Evolutionary conservation across 2,888 invertebrate genomes (phyloP).

Genomic region (Drosophila glabriapex): DNA sequence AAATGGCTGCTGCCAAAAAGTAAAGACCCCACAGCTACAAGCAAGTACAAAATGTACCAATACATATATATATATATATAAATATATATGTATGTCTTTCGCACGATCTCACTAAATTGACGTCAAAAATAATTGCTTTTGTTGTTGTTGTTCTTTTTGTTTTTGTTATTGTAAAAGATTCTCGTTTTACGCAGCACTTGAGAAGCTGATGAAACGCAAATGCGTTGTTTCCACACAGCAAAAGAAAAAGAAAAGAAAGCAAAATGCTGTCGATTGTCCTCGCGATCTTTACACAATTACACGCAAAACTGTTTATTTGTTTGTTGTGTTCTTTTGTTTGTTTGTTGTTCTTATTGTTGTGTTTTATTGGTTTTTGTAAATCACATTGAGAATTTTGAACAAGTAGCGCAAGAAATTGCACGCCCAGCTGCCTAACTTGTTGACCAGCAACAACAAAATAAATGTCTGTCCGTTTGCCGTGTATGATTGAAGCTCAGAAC

Average conservation of each 20-base stretch:
- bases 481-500: constrained; percentile 74
- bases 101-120: constrained; percentile 30
- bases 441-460: constrained; percentile 70
- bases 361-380: background rate
- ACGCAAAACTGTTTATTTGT: background rate
- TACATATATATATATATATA: background rate
- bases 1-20: constrained; percentile 22
- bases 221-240: constrained; percentile 21
- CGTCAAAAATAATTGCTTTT: constrained; percentile 44
- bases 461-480: constrained; percentile 43
- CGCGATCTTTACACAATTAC: background rate
- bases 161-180: constrained; percentile 5
- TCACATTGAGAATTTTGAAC: constrained; percentile 7
- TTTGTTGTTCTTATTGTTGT: background rate
- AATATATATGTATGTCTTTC: constrained; percentile 7
- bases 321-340: background rate
- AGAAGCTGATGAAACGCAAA: constrained; percentile 31
- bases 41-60: background rate
- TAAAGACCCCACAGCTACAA: background rate
- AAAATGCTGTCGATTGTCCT: background rate
- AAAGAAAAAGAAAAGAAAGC: background rate
- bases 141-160: constrained; percentile 1
- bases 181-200: constrained; percentile 58
- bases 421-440: constrained; percentile 59
- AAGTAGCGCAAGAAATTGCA: constrained; percentile 54